These are phyloP conservation scores for Vimba vimba DNA, from an alignment of 2,113 vertebrate species.

Conservation along the genomic window DNA sequence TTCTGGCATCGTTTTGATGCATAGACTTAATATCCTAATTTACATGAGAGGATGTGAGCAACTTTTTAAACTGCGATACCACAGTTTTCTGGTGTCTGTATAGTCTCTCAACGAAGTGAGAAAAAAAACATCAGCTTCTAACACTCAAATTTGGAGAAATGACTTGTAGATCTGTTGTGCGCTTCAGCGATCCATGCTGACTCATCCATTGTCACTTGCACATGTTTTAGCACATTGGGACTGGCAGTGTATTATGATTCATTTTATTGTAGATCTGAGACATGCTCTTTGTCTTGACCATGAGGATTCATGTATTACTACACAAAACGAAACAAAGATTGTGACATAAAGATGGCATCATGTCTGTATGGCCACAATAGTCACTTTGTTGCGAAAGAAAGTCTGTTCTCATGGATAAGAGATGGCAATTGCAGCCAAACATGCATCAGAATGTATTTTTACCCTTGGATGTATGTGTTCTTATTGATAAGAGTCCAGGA, in stretches of 20 bases:
- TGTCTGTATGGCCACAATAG: not conserved
- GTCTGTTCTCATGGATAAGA: conserved; percentile 20
- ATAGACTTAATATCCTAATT: no score
- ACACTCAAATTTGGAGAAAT: not conserved
- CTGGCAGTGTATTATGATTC: not conserved
- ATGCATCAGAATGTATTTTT: conserved; percentile 36
- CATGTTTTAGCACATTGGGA: not conserved
- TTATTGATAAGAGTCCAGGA: conserved; percentile 66
- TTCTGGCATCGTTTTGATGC: no score
- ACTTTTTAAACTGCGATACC: not conserved
- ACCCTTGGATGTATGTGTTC: conserved; percentile 57
- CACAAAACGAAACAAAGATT: not conserved
- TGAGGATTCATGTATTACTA: not conserved
- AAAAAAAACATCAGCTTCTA: not conserved
- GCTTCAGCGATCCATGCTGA: not conserved
- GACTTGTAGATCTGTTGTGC: not conserved
- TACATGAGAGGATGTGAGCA: not conserved
- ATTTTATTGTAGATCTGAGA: not conserved
- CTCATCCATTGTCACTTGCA: conserved; percentile 5
- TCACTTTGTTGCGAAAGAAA: not conserved
- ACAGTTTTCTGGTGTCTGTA: not conserved
- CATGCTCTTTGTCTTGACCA: not conserved
- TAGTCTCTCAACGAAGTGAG: not conserved
- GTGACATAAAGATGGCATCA: not conserved
- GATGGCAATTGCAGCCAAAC: not conserved